phyloP scores from a whole-genome alignment of 2,113 vertebrate species.

The Proteles cristata region DNA sequence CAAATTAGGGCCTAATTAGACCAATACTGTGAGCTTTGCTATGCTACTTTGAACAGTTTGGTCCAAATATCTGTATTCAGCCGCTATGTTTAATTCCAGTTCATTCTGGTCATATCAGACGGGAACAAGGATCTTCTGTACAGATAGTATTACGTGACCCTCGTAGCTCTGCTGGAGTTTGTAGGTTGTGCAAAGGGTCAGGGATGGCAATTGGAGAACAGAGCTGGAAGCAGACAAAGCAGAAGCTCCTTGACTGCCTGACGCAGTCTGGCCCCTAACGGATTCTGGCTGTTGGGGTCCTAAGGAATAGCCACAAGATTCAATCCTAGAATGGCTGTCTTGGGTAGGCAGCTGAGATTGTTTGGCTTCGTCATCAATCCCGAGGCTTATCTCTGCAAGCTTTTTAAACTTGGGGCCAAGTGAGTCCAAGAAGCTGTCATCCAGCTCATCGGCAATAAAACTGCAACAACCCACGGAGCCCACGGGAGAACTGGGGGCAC shows the following conservation, averaged over 20 bases:
- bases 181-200: conserved; percentile 82
- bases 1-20: conserved; percentile 72
- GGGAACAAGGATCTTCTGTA: conserved; percentile 88
- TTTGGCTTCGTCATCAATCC: conserved; percentile 72
- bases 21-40: conserved; percentile 76
- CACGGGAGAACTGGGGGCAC: conserved; percentile 66
- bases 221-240: conserved; percentile 74
- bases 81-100: conserved; percentile 53
- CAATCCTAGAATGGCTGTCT: neutral
- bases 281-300: neutral
- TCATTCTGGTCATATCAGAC: conserved; percentile 78
- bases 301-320: rapidly evolving
- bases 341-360: neutral
- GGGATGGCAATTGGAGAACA: conserved; percentile 80
- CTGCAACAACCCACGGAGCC: conserved; percentile 90
- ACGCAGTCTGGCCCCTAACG: neutral
- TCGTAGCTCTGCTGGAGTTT: conserved; percentile 75
- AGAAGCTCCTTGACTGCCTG: neutral
- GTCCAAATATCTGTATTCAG: conserved; percentile 55
- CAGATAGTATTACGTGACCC: conserved; percentile 81
- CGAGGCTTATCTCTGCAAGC: conserved; percentile 89
- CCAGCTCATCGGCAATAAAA: conserved; percentile 85
- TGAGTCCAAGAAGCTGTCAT: conserved; percentile 89
- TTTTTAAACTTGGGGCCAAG: conserved; percentile 92
- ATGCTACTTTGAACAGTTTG: conserved; percentile 22